Conservation (phyloP, 2,113 vertebrate genomes). For the Protomyctophum bolini region DNA sequence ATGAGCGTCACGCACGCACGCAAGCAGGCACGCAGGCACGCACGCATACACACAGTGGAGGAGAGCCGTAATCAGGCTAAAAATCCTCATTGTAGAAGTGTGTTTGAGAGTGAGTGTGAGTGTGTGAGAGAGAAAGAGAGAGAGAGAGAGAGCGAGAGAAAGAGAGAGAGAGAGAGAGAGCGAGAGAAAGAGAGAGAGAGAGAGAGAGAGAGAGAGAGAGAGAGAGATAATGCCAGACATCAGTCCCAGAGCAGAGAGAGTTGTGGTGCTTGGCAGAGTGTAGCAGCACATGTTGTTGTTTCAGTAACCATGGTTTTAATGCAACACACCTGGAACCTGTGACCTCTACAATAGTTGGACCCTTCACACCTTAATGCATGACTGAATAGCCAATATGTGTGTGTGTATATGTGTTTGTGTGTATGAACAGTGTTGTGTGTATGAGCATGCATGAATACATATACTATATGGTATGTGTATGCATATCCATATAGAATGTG, state of each 20-base stretch:
- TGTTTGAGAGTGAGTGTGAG: too few relatives aligned
- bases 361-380: constrained; percentile 2
- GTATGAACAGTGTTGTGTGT: not conserved
- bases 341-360: not conserved
- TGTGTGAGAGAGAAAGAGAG: too few relatives aligned
- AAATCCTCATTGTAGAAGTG: not conserved
- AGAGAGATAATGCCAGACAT: not conserved
- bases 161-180: too few relatives aligned
- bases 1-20: not conserved
- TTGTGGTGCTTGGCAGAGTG: not conserved
- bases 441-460: not conserved
- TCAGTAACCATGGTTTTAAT: not conserved
- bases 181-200: too few relatives aligned
- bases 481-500: too few relatives aligned
- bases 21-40: not conserved
- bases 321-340: not conserved
- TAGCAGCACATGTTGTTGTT: not conserved
- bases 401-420: not conserved
- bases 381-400: not conserved
- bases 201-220: not conserved
- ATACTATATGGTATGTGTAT: too few relatives aligned
- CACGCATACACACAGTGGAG: not conserved
- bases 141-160: too few relatives aligned
- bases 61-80: not conserved
- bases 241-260: constrained; percentile 1